Evolutionary conservation across 1,140 invertebrate genomes (phyloP).

Genomic region (Drosophila lacteicornis): DNA sequence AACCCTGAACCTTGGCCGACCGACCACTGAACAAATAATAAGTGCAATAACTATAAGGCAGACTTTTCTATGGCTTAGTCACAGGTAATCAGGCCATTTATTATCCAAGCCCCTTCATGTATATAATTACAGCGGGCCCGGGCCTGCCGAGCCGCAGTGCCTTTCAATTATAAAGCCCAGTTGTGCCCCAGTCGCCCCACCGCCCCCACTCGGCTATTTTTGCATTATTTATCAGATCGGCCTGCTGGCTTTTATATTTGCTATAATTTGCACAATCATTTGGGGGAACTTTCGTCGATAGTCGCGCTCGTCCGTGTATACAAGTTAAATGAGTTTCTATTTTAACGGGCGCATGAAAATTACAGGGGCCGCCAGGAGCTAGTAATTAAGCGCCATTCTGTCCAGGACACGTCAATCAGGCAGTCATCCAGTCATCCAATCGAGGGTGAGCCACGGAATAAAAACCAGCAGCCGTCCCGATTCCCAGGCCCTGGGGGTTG

Average conservation of each 20-base stretch:
- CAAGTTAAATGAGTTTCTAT: conserved; percentile 63
- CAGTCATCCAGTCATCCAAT: conserved; percentile 24
- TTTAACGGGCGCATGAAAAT: conserved; percentile 65
- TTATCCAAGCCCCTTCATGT: conserved; percentile 44
- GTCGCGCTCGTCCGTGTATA: conserved; percentile 31
- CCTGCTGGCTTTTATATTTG: conserved; percentile 45
- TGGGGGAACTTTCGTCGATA: conserved; percentile 34
- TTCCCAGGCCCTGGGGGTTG: conserved; percentile 53
- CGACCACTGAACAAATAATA: conserved; percentile 1
- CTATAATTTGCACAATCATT: conserved; percentile 66
- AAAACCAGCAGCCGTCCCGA: conserved; percentile 49
- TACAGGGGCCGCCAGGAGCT: conserved; percentile 62
- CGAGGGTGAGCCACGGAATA: conserved; percentile 25
- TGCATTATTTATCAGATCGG: conserved; percentile 71
- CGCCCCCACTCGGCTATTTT: conserved; percentile 45
- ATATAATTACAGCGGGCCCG: conserved; percentile 45
- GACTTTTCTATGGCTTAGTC: conserved; percentile 49
- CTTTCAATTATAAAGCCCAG: conserved; percentile 54
- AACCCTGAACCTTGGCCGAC: conserved; percentile 1
- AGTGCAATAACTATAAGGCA: conserved; percentile 28
- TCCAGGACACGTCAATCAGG: conserved; percentile 68
- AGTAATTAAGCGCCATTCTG: conserved; percentile 68
- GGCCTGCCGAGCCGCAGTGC: conserved; percentile 24
- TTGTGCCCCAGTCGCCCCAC: conserved; percentile 2
- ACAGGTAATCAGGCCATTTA: conserved; percentile 55